phyloP scores from a whole-genome alignment of 2,797 vertebrate species.

The Acipenser ruthenus region DNA sequence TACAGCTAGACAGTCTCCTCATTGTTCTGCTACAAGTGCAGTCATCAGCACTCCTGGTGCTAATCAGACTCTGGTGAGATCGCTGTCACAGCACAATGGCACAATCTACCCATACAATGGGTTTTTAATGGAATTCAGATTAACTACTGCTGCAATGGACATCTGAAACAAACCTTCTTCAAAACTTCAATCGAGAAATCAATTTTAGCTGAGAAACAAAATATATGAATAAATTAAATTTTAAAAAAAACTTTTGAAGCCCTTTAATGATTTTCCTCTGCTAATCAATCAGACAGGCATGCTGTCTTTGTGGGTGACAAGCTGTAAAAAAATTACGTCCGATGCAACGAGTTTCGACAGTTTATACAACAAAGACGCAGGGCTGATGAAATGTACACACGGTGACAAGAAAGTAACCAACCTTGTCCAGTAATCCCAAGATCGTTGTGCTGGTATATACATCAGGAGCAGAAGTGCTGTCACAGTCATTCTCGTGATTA shows the following conservation, averaged over 20 bases:
- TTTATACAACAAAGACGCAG: neutral
- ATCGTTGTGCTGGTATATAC: conserved; percentile 10
- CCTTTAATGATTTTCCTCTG: neutral
- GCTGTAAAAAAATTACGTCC: neutral
- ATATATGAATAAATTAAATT: neutral
- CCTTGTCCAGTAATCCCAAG: conserved; percentile 4
- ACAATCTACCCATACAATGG: neutral
- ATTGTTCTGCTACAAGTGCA: neutral
- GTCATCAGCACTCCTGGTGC: neutral
- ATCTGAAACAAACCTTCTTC: neutral
- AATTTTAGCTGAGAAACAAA: neutral
- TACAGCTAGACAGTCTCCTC: neutral
- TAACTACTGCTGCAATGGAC: neutral
- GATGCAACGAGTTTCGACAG: conserved; percentile 2
- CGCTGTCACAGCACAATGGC: neutral
- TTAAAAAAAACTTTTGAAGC: neutral
- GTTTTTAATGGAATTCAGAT: neutral
- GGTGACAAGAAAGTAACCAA: conserved; percentile 1
- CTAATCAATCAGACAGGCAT: neutral
- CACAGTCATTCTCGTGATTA: neutral
- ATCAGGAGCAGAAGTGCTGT: neutral
- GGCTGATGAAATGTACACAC: conserved; percentile 1
- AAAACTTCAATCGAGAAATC: neutral
- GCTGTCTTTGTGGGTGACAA: conserved; percentile 2
- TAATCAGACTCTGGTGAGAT: neutral